Percentiles rank a stretch among this genome's conserved stretches.
phyloP scores from a whole-genome alignment of 2,113 vertebrate genomes.

The Limnothrissa miodon region DNA sequence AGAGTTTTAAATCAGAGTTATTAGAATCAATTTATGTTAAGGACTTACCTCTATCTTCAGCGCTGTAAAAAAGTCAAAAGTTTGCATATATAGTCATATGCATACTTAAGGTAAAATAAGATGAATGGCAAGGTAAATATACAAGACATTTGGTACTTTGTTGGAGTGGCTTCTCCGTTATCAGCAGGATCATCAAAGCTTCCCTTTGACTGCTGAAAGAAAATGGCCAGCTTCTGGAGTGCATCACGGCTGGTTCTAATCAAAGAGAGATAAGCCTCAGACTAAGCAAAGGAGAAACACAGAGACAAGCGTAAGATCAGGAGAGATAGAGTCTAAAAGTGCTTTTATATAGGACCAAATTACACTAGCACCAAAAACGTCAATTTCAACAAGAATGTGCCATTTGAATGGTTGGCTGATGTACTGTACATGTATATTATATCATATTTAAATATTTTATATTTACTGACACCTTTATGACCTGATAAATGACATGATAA shows the following conservation, averaged over 20 bases:
- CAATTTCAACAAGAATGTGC: not conserved
- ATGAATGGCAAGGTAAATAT: not conserved
- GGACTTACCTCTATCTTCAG: conserved; percentile 30
- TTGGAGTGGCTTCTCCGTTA: conserved; percentile 26
- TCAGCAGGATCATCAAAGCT: conserved; percentile 46
- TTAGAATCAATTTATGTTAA: conserved; percentile 45
- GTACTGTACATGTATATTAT: too few relatives aligned
- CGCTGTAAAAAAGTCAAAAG: not conserved
- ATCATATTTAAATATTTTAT: too few relatives aligned
- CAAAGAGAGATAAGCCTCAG: not conserved
- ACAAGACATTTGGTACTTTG: conserved; percentile 52
- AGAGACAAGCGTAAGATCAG: not conserved
- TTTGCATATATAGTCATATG: not conserved
- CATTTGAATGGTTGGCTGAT: not conserved
- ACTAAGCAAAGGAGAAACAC: not conserved
- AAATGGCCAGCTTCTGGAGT: conserved; percentile 68
- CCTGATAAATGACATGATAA: too few relatives aligned
- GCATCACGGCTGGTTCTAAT: conserved; percentile 74
- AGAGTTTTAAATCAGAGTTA: not conserved
- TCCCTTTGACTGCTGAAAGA: conserved; percentile 66
- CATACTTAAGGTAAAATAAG: not conserved
- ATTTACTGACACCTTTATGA: too few relatives aligned
- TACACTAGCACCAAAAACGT: not conserved
- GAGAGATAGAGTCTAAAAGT: not conserved
- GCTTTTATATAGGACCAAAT: not conserved